A percentile compares a stretch with the other conserved stretches of the same genome.
Conservation (phyloP, 1,140 invertebrate genomes). For the Drosophila willistoni region DNA sequence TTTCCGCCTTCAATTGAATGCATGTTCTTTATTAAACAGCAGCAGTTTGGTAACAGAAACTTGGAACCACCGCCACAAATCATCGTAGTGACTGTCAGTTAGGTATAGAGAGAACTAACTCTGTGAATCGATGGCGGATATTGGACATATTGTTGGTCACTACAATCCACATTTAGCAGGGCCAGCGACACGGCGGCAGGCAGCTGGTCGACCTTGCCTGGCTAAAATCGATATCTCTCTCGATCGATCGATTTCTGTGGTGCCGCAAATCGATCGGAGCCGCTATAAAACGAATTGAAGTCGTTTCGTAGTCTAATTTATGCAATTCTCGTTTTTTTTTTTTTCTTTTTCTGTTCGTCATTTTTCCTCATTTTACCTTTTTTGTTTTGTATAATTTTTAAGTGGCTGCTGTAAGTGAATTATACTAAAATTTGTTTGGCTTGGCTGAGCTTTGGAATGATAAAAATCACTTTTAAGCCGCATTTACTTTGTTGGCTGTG, state of each 20-base stretch:
- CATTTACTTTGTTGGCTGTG: slow-evolving; percentile 38
- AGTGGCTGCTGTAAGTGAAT: slow-evolving; percentile 61
- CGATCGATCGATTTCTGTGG: slow-evolving; percentile 54
- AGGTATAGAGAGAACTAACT: slow-evolving; percentile 12
- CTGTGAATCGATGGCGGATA: slow-evolving; percentile 39
- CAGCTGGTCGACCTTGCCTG: slow-evolving; percentile 68
- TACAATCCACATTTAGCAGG: slow-evolving; percentile 31
- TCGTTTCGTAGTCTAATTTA: slow-evolving; percentile 67
- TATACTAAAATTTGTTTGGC: slow-evolving; percentile 72
- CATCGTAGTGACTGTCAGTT: slow-evolving; percentile 27
- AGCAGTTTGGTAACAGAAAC: neutral
- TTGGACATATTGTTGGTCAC: slow-evolving; percentile 15
- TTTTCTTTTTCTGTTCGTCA: slow-evolving; percentile 21
- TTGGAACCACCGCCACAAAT: slow-evolving; percentile 39
- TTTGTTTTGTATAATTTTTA: slow-evolving; percentile 38
- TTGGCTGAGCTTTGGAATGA: slow-evolving; percentile 56
- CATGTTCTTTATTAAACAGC: slow-evolving; percentile 32
- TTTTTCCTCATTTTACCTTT: slow-evolving; percentile 11
- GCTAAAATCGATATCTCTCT: slow-evolving; percentile 53
- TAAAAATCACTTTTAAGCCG: slow-evolving; percentile 64
- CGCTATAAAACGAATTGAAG: slow-evolving; percentile 61
- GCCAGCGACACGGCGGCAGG: slow-evolving; percentile 15
- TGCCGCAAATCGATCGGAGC: slow-evolving; percentile 67
- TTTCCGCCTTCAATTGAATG: slow-evolving; percentile 64
- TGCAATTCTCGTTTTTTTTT: slow-evolving; percentile 55